Base-by-base conservation (phyloP, 1,140 invertebrate genomes). In the Ceratina japonica region DNA sequence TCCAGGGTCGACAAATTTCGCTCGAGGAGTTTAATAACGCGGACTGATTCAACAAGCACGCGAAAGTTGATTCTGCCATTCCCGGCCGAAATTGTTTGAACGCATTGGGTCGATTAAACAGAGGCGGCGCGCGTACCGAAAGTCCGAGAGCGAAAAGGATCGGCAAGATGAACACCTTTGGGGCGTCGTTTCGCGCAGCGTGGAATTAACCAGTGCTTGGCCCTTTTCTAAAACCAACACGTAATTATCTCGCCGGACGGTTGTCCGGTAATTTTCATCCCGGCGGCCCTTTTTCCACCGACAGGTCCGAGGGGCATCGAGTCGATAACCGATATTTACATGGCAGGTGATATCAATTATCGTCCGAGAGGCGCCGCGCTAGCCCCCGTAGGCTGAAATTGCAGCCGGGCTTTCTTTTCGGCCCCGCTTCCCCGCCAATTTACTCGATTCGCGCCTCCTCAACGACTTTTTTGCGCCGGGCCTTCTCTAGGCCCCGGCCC, bases 221-320 rank as follows among this genome's bases (percentile, higher is more conserved):
- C 86, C 86, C 85, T 90, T 92, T 92, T 92, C 91, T 92, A 92
- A 92, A 92, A 92, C 91, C 91, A 92, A 92, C 91, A 92, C 90
- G 90, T 92, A 92, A 92, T 92, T 92, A 92, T 92, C 91, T 86
- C 89, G 83, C 88, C 88, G 85, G 37, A 79, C 89, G 85, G 89
- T 91, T 90, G 89, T 90, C 88, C 66, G 86, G 81, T 88, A 87
- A 86, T 90, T 89, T 88, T 84, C 83, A 76, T 79, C 58, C 49
- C 18, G 63, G 72, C 27, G 74, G 84, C 49, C 70, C 81, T 86
- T 86, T 84, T 86, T 81, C 85, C 85, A 64, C 81, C 85, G 84
- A 80, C 84, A 83, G 85, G 84, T 84, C 75, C 77, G 56, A 65
- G 72, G 69, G 37, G 37, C 37, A 44, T 77, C 65, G 68, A 74